Percentiles rank a stretch among this genome's conserved stretches.
Evolutionary conservation across 2,888 invertebrate genomes (phyloP).

Genomic region (Tetragonisca angustula): DNA sequence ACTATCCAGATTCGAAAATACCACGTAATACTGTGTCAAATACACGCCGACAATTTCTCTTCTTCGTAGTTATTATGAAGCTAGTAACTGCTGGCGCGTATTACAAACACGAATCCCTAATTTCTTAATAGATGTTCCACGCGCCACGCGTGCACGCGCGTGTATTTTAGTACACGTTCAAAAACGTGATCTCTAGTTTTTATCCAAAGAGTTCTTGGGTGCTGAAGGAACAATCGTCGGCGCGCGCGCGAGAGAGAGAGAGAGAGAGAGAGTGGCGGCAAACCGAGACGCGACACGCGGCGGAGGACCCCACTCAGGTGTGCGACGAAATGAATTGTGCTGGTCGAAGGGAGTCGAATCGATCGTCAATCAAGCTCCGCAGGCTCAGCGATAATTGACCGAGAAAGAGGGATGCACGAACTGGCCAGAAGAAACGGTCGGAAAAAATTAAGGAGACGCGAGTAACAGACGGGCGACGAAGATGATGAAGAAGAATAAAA

Average conservation of each 20-base stretch:
- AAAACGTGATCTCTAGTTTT: no score
- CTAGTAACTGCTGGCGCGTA: no score
- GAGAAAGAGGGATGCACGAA: constrained; percentile 53
- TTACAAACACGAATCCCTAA: no score
- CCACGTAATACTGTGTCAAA: no score
- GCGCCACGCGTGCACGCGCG: no score
- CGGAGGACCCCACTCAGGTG: constrained; percentile 54
- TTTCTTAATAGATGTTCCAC: no score
- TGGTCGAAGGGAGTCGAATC: constrained; percentile 50
- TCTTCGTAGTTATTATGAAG: no score
- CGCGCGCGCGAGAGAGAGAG: not conserved
- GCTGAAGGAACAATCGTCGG: not conserved
- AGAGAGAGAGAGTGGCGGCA: not conserved
- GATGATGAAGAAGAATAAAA: constrained; percentile 61
- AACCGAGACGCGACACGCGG: constrained; percentile 37
- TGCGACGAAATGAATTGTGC: constrained; percentile 57
- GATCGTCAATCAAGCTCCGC: constrained; percentile 54
- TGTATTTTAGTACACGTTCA: no score
- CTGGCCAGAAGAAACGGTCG: constrained; percentile 40
- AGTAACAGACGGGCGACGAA: constrained; percentile 65
- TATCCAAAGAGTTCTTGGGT: no score
- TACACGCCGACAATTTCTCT: no score
- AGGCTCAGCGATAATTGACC: constrained; percentile 67
- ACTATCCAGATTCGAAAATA: no score
- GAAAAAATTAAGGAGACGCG: constrained; percentile 66